A percentile compares a stretch with the other conserved stretches of the same genome.
These are phyloP conservation scores for Malachius bipustulatus DNA, from an alignment of 2,888 invertebrate species.

Conservation along the genomic window DNA sequence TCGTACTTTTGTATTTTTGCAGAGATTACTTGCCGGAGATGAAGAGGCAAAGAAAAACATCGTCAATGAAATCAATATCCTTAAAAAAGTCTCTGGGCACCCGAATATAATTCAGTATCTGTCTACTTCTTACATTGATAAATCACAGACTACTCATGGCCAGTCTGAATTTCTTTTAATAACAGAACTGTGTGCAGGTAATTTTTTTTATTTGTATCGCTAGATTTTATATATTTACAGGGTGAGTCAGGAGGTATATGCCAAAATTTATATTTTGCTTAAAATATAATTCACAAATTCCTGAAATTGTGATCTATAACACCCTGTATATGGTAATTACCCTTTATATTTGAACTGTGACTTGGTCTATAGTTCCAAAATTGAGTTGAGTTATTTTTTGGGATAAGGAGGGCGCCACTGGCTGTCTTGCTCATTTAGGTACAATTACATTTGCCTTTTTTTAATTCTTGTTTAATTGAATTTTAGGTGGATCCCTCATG, in stretches of 20 bases:
- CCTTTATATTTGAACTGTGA: too few species aligned
- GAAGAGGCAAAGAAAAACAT: constrained; percentile 69
- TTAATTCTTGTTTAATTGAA: constrained; percentile 9
- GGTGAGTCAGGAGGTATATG: too few species aligned
- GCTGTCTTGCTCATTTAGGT: too few species aligned
- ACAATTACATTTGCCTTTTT: constrained; percentile 3
- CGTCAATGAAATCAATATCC: constrained; percentile 68
- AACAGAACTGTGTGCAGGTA: constrained; percentile 85
- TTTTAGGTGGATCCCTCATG: constrained; percentile 50
- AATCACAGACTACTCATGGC: constrained; percentile 64
- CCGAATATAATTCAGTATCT: constrained; percentile 85
- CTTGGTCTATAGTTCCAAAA: too few species aligned
- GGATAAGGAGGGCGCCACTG: too few species aligned
- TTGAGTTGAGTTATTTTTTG: too few species aligned
- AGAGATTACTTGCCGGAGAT: constrained; percentile 71
- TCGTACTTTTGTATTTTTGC: constrained; percentile 21
- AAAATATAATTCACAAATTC: too few species aligned
- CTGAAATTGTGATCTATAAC: too few species aligned
- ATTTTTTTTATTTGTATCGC: constrained; percentile 7
- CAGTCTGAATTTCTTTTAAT: constrained; percentile 84
- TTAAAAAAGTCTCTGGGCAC: constrained; percentile 85
- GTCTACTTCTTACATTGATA: constrained; percentile 70
- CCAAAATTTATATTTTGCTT: too few species aligned
- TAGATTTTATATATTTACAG: constrained; percentile 6
- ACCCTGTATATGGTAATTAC: too few species aligned